Evolutionary conservation across 2,888 invertebrate species (phyloP).

Genomic region (Heliconius cydno): DNA sequence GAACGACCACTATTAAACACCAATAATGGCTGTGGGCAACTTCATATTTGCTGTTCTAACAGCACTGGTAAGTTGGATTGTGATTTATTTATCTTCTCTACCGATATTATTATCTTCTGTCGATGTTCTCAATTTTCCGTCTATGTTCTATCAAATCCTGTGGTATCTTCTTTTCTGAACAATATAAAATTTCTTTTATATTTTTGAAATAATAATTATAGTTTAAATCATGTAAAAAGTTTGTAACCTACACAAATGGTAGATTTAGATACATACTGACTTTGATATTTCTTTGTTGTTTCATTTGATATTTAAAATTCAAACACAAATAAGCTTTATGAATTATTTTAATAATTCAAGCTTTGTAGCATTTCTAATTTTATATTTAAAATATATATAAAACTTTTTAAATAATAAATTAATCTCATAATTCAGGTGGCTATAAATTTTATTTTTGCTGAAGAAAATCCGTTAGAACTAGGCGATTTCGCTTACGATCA

Average conservation of each 20-base stretch:
- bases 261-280: too few species aligned
- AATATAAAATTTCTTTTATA: too few species aligned
- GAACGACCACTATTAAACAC: too few species aligned
- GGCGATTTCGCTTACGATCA: conserved; percentile 22
- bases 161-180: neutral
- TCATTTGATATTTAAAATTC: too few species aligned
- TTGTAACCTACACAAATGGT: too few species aligned
- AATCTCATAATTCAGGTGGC: neutral
- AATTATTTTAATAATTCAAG: too few species aligned
- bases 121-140: neutral
- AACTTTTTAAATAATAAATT: neutral
- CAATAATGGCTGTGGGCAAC: conserved; percentile 2
- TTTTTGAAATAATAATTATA: too few species aligned
- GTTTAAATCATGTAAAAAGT: too few species aligned
- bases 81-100: neutral
- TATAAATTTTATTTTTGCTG: conserved; percentile 49
- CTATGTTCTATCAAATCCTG: neutral
- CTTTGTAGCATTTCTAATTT: too few species aligned
- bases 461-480: conserved; percentile 46
- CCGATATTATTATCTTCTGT: too few species aligned
- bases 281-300: too few species aligned
- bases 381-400: neutral
- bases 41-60: conserved; percentile 32
- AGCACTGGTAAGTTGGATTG: conserved; percentile 35
- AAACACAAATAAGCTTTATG: too few species aligned